A percentile compares a stretch with the other conserved stretches of the same genome.
These are phyloP conservation scores for Catostylus mosaicus DNA, from an alignment of 30 jellyfish, hydroid and myxozoan species.

Conservation along the genomic window DNA sequence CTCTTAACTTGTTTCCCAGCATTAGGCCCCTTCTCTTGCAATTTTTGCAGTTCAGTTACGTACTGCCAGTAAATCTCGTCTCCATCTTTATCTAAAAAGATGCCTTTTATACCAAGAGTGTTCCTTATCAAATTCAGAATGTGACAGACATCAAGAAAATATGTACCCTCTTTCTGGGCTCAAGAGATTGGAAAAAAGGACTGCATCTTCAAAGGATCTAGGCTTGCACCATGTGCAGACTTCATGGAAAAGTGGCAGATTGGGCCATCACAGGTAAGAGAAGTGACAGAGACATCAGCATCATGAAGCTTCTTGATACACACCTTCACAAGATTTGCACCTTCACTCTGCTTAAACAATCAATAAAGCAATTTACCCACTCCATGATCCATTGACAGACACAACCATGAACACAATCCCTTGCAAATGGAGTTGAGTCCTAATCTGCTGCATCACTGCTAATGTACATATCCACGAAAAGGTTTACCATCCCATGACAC, in stretches of 20 bases:
- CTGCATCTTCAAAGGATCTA: constrained; percentile 33
- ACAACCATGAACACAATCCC: constrained; percentile 71
- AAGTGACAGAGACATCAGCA: constrained; percentile 19
- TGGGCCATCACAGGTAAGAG: constrained; percentile 71
- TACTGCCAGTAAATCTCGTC: too few relatives aligned
- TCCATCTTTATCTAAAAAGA: constrained; percentile 46
- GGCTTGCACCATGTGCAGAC: constrained; percentile 51
- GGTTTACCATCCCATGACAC: too few relatives aligned
- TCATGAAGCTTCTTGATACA: constrained; percentile 44
- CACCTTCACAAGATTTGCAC: constrained; percentile 56
- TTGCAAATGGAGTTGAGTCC: constrained; percentile 68
- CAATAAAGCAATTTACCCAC: constrained; percentile 52
- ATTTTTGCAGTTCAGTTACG: too few relatives aligned
- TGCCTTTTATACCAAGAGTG: constrained; percentile 32
- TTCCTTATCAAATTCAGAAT: constrained; percentile 69
- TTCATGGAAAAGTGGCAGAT: constrained; percentile 69
- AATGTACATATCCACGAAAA: too few relatives aligned
- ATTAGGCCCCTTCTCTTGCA: constrained; percentile 45
- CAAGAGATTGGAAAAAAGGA: constrained; percentile 55
- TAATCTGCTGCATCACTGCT: constrained; percentile 43
- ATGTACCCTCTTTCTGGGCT: constrained; percentile 1
- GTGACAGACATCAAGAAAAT: constrained; percentile 75
- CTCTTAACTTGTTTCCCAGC: constrained; percentile 60
- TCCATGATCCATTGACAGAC: constrained; percentile 54
- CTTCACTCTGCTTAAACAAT: constrained; percentile 66